These are phyloP conservation scores for Casuarius casuarius DNA, from an alignment of 2,113 vertebrate species.

Conservation along the genomic window DNA sequence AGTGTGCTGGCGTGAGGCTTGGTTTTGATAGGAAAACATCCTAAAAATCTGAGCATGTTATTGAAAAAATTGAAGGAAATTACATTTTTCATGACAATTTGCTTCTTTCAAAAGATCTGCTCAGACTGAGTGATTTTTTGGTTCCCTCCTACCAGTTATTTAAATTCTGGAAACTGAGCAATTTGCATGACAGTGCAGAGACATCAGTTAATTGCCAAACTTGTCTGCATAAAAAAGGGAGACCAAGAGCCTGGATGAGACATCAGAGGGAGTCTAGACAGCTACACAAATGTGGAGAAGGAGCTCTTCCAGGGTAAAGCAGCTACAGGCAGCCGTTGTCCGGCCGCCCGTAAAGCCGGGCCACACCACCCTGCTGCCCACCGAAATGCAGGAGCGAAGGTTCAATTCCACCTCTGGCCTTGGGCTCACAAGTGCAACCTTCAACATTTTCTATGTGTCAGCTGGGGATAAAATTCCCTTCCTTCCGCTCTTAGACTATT, in stretches of 20 bases:
- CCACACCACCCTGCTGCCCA: too few relatives aligned
- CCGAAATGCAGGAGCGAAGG: not conserved
- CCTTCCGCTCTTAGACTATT: not conserved
- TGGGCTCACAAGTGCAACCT: not conserved
- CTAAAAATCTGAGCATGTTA: too few relatives aligned
- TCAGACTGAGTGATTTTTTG: not conserved
- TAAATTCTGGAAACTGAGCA: not conserved
- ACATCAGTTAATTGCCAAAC: not conserved
- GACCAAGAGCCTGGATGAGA: not conserved
- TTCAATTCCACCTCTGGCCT: not conserved
- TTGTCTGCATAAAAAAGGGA: not conserved
- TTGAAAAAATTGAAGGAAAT: too few relatives aligned
- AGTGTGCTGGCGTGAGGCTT: too few relatives aligned
- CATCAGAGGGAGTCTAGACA: not conserved
- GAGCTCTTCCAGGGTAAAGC: not conserved
- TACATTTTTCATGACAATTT: too few relatives aligned
- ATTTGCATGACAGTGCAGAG: not conserved
- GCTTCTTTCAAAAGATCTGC: too few relatives aligned
- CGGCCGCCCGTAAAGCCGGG: too few relatives aligned
- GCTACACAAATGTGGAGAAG: not conserved
- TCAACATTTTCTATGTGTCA: not conserved
- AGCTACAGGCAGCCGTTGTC: too few relatives aligned
- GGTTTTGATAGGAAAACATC: too few relatives aligned
- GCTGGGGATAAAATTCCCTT: not conserved
- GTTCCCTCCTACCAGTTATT: not conserved